A percentile compares a stretch with the other conserved stretches of the same genome.
Conservation (phyloP, 2,797 vertebrate genomes). For the Gambusia yucatana region DNA sequence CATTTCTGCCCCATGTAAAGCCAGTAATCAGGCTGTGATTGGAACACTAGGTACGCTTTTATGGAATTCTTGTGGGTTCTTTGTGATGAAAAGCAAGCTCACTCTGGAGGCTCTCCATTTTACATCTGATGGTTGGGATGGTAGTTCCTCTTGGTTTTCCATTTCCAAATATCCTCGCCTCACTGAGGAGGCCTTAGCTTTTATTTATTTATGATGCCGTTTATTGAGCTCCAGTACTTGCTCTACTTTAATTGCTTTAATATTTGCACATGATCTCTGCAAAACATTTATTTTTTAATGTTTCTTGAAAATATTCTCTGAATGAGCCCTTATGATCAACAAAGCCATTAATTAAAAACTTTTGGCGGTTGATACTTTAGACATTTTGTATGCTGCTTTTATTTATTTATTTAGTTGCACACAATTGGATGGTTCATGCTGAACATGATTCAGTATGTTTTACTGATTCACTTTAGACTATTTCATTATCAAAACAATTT, state of each 20-base stretch:
- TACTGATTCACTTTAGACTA: not conserved
- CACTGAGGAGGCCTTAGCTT: conserved; percentile 19
- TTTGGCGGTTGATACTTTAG: not conserved
- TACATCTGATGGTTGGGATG: conserved; percentile 51
- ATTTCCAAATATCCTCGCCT: conserved; percentile 38
- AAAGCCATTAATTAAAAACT: not conserved
- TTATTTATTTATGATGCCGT: conserved; percentile 11
- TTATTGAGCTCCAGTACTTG: conserved; percentile 7
- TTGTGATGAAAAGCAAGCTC: conserved; percentile 63
- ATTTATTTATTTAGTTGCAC: not conserved
- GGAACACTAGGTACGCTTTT: conserved; percentile 49
- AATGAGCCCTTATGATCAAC: not conserved
- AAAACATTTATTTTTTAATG: not conserved
- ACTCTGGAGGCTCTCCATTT: conserved; percentile 38
- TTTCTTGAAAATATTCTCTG: not conserved
- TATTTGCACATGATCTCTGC: conserved; percentile 2
- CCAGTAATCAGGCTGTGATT: conserved; percentile 44
- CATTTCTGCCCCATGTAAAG: conserved; percentile 50
- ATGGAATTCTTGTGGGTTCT: conserved; percentile 55
- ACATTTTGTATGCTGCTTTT: not conserved
- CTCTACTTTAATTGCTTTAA: conserved; percentile 1
- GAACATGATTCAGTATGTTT: not conserved
- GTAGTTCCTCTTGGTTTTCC: conserved; percentile 51
- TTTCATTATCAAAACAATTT: not conserved
- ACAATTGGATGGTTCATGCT: not conserved